Evolutionary conservation across 2,113 vertebrate genomes (phyloP).

Genomic region (Sinosuthora webbiana): DNA sequence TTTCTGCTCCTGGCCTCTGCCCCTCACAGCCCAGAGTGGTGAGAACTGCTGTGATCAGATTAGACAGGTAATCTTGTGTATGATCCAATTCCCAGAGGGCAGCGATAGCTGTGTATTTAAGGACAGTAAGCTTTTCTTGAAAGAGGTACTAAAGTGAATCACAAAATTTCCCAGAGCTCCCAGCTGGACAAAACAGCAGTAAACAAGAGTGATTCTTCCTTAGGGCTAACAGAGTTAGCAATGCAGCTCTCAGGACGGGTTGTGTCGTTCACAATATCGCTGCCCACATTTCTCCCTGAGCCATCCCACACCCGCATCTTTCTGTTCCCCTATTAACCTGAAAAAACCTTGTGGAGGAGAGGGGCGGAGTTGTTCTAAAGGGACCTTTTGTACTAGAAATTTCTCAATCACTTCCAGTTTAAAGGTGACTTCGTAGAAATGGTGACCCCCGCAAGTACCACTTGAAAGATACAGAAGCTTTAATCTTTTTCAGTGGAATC

Average conservation of each 20-base stretch:
- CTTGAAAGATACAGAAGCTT: constrained; percentile 52
- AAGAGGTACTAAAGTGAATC: constrained; percentile 9
- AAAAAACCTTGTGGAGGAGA: not conserved
- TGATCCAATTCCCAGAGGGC: not conserved
- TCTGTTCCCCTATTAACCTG: not conserved
- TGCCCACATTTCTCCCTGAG: not conserved
- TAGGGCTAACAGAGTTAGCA: not conserved
- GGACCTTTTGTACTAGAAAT: not conserved
- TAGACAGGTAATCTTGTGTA: not conserved
- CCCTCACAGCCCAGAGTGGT: not conserved
- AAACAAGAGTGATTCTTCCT: not conserved
- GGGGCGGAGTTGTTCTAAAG: not conserved
- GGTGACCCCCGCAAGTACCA: constrained; percentile 33
- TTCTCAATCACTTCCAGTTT: constrained; percentile 42
- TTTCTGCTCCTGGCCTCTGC: not conserved
- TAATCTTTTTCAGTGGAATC: constrained; percentile 54
- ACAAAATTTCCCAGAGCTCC: constrained; percentile 5
- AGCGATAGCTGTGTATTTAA: not conserved
- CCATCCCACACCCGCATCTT: not conserved
- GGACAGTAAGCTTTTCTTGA: not conserved
- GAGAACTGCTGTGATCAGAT: not conserved
- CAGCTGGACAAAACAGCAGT: not conserved
- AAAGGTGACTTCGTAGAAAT: constrained; percentile 60
- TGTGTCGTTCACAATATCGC: not conserved
- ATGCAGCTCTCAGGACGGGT: not conserved